Percentiles rank a stretch among this genome's conserved stretches.
Conservation (phyloP, 2,797 vertebrate species). For the Podarcis lilfordi region DNA sequence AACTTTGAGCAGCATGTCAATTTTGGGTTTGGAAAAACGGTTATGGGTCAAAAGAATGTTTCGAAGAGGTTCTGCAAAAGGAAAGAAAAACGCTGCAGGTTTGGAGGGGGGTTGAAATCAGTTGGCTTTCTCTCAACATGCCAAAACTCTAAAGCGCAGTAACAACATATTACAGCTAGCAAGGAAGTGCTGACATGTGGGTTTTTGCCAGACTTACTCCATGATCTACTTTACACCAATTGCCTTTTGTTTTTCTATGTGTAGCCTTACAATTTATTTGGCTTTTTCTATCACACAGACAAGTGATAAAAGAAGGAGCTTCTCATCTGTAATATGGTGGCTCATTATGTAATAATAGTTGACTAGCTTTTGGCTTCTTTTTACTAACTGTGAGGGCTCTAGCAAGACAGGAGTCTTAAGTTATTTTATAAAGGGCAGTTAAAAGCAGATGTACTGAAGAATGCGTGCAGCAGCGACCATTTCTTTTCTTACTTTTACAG, state of each 20-base stretch:
- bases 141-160: not conserved
- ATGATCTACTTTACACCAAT: constrained; percentile 63
- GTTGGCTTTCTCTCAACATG: constrained; percentile 19
- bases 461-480: constrained; percentile 24
- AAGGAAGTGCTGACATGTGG: constrained; percentile 53
- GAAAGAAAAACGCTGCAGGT: constrained; percentile 50
- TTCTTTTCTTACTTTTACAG: constrained; percentile 50
- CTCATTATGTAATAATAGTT: constrained; percentile 48
- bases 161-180: constrained; percentile 59
- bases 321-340: constrained; percentile 60
- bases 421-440: constrained; percentile 43
- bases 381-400: constrained; percentile 46
- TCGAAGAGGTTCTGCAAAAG: constrained; percentile 20
- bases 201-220: constrained; percentile 66
- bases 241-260: constrained; percentile 55
- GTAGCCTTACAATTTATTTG: not conserved
- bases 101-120: constrained; percentile 11
- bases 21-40: constrained; percentile 18
- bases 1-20: constrained; percentile 44
- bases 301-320: constrained; percentile 66
- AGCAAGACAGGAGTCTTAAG: constrained; percentile 48
- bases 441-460: constrained; percentile 20
- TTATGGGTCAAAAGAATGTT: constrained; percentile 39
- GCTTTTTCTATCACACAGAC: constrained; percentile 44
- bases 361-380: constrained; percentile 44